Conservation (phyloP, 2,113 vertebrate genomes). For the Thamnophis sirtalis region DNA sequence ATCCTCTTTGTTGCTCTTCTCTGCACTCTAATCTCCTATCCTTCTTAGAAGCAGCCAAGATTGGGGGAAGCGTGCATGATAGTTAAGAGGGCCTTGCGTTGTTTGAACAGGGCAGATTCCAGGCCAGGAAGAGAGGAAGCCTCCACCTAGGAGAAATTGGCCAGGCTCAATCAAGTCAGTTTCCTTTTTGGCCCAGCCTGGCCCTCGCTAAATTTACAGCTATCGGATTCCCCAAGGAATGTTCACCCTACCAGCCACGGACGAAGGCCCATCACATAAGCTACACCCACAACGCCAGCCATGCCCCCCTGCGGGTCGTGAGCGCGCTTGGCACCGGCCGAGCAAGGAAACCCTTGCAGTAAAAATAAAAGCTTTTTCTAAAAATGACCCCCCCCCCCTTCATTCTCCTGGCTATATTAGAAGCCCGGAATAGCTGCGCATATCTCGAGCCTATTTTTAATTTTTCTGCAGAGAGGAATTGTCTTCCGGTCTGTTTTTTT, state of each 20-base stretch:
- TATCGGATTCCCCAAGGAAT: constrained; percentile 44
- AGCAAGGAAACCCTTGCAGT: constrained; percentile 55
- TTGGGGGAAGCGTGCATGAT: not conserved
- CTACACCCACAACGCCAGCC: constrained; percentile 58
- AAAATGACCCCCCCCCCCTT: constrained; percentile 52
- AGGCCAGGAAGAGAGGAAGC: not conserved
- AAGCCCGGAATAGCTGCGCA: constrained; percentile 47
- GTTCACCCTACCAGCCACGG: constrained; percentile 1
- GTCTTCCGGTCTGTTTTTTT: not conserved
- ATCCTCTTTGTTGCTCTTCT: too few relatives aligned
- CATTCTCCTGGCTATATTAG: constrained; percentile 58
- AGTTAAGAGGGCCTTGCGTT: not conserved
- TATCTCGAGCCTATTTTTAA: constrained; percentile 60
- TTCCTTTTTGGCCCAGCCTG: not conserved
- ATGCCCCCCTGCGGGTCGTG: not conserved
- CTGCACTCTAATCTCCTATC: too few relatives aligned
- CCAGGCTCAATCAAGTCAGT: not conserved
- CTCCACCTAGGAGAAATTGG: not conserved
- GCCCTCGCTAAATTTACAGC: constrained; percentile 34
- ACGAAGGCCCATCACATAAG: constrained; percentile 40
- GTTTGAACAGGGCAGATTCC: not conserved
- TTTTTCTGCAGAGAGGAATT: constrained; percentile 30
- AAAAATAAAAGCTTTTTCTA: constrained; percentile 51
- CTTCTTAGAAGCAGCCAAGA: too few relatives aligned
- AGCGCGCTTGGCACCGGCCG: constrained; percentile 41